Evolutionary conservation across 2,113 vertebrate genomes (phyloP).

Genomic region (Porphyrio hochstetteri): DNA sequence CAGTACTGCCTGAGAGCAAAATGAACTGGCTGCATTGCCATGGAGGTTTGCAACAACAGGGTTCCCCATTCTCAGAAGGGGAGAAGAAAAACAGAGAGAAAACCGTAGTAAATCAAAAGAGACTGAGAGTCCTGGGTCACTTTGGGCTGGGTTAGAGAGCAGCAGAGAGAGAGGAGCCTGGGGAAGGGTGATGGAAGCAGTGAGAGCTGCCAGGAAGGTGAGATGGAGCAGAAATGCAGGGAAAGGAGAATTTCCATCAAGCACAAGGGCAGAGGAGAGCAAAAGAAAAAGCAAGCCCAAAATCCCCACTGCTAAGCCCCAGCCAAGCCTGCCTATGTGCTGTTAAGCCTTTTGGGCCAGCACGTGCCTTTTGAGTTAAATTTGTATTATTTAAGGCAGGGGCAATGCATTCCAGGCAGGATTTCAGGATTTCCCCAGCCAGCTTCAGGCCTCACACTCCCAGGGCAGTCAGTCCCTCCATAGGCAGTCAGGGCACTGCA

Average conservation of each 20-base stretch:
- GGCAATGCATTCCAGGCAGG: not conserved
- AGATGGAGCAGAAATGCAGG: not conserved
- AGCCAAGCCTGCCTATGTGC: not conserved
- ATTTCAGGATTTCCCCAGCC: not conserved
- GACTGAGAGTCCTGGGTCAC: accelerated
- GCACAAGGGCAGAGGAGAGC: not conserved
- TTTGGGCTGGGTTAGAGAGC: not conserved
- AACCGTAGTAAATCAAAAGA: accelerated
- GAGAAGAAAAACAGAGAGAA: accelerated
- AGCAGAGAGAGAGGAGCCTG: not conserved
- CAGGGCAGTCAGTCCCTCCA: accelerated
- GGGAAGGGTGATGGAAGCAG: not conserved
- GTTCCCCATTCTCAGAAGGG: not conserved
- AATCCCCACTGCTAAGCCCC: not conserved
- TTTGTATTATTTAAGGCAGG: not conserved
- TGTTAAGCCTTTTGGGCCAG: not conserved
- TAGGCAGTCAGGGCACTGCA: accelerated
- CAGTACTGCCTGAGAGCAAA: conserved; percentile 10
- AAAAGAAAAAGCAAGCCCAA: not conserved
- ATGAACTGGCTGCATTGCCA: not conserved
- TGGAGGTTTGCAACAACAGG: not conserved
- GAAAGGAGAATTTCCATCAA: not conserved
- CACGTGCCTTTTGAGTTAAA: not conserved
- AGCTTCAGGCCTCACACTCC: accelerated
- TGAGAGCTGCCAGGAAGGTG: not conserved